Base-by-base conservation (phyloP, 2,797 vertebrate species). In the Brotogeris chrysoptera region DNA sequence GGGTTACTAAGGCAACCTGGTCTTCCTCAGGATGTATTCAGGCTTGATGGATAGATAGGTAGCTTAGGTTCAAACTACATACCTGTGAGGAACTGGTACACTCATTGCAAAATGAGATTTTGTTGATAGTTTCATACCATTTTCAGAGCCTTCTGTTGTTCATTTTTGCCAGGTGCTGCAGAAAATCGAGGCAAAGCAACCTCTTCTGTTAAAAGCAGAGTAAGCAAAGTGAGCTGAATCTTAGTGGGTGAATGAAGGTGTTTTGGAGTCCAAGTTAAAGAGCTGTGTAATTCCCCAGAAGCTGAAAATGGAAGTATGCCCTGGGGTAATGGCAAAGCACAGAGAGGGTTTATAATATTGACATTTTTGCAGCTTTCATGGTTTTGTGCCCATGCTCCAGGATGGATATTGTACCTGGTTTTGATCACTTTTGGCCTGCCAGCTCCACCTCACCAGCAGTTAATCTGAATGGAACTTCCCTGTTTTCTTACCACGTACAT, bases 1-100 rank as follows among this genome's bases (percentile, higher is more conserved):
- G 5, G 63, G 91, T 97, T 96, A 95, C 93, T 96, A 94, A 91
- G 94, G 95, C 94, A 97, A 90, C 92, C 73, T 74, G 64, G 43
- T 91, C 88, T 79, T 97, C 80, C 70, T 72, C 84, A 84, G 68
- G 43, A 14, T 68, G 71, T 73, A 44, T 87, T 92, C 91, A 77
- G 83, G 44, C 41, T 86, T 73, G 68, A 77, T 49, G 49, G 80
- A 74, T 49, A 74, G 69, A 50, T n/a, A 84, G 86, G 79, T 80
- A 90, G 82, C 63, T 90, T 88, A 84, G 43, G 72, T 55, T 86
- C 66, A 55, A 66, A 44, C 55, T 81, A 23, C 44, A 68, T 44
- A 69, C 4, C 11, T 20, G 30, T 9, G 52, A 78, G 23, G 7
- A 80, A 41, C 39, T 68, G 28, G 6, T 63, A 4, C 43, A 30